Evolutionary conservation across 2,797 vertebrate genomes (phyloP), one percentile per base, ranked within the genome.

Genomic region (Loriculus beryllinus): DNA sequence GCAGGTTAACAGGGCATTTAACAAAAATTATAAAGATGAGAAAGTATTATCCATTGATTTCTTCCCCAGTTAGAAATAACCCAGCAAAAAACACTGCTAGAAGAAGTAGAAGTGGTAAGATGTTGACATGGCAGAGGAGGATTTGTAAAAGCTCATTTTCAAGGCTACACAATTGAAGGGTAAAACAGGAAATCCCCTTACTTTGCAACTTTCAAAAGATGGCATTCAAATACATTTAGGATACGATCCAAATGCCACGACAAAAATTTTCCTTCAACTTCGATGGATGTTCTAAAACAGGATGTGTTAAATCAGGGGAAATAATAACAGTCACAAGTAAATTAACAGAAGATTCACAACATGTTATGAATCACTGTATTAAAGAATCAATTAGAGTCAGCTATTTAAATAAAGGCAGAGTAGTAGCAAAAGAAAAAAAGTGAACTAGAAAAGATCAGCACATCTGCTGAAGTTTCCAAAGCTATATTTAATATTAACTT

Each of bases 381-480:
- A 77, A 88, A 89, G 60, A 90, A 77, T 87, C 93, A 83, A 9
- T 86, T 94, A 85, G 35, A 89, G 54, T 42, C 85, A 85, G 79
- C 70, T 92, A 76, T 69, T 94, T 92, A 86, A 89, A 89, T 95
- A 92, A 86, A 92, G 57, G n/a, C 57, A 86, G 14, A 91, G 33
- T 76, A 93, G 45, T 54, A 89, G 75, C 65, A 79, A 81, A 90
- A 54, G 35, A 67, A 72, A 62, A 65, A 63, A 5, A 22, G 54
- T 35, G 47, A 92, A 75, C 88, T 87, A 87, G 69, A 85, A 92
- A 67, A 96, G 82, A 93, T 45, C 2, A 6, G 74, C 96, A 91
- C 72, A 91, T 95, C 78, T 93, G 92, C 56, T 87, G 62, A 95
- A 89, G 49, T 97, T 96, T 96, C 91, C 92, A 83, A 56, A 82